Percentiles rank a stretch among this genome's conserved stretches.
Evolutionary conservation across 2,797 vertebrate species (phyloP).

Genomic region (Clarias fuscus): DNA sequence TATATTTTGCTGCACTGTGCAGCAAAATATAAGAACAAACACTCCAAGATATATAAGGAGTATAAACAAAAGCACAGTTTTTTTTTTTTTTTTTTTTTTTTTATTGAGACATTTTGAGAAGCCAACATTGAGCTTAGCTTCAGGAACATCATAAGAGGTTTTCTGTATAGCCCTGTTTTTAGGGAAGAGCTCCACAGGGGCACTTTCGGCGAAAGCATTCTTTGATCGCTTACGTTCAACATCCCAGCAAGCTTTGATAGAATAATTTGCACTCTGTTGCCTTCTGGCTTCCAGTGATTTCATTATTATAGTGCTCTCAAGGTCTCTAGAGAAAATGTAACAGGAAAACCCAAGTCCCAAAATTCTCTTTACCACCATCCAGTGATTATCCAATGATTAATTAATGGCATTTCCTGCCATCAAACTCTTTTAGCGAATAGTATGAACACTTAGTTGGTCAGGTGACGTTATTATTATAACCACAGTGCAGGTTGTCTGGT

Average conservation of each 20-base stretch:
- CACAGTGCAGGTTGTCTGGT: background rate
- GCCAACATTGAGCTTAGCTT: constrained; percentile 17
- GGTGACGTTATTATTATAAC: background rate
- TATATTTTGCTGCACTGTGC: no score
- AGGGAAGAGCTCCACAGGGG: background rate
- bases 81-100: background rate
- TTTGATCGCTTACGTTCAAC: constrained; percentile 9
- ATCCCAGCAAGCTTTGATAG: constrained; percentile 24
- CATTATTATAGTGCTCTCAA: background rate
- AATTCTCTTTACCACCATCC: background rate
- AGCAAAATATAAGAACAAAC: no score
- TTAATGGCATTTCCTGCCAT: background rate
- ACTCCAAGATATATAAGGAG: no score
- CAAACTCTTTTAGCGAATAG: background rate
- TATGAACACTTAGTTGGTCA: background rate
- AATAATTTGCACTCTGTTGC: background rate
- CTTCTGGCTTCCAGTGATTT: background rate
- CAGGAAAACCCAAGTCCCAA: background rate
- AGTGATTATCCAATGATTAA: background rate
- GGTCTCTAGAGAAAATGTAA: background rate
- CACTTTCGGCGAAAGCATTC: background rate
- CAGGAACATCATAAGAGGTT: background rate
- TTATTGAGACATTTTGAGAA: background rate
- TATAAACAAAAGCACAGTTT: background rate
- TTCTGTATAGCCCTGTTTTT: background rate